A percentile compares a stretch with the other conserved stretches of the same genome.
Conservation (phyloP, 2,113 vertebrate genomes). For the Microtus pennsylvanicus region DNA sequence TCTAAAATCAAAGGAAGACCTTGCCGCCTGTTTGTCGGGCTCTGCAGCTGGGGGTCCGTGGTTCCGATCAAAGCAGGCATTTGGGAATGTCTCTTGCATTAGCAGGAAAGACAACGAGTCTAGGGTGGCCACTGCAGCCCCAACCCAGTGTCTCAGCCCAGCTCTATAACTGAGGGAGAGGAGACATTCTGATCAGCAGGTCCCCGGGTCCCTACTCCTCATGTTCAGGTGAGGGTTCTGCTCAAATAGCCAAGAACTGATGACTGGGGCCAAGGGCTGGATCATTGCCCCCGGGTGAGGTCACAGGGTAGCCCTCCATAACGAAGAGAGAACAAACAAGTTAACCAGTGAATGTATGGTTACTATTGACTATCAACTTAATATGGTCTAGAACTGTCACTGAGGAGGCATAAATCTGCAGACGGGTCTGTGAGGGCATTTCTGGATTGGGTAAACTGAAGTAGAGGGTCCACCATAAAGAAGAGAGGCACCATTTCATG, state of each 20-base stretch:
- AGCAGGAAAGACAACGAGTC: not conserved
- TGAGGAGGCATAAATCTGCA: not conserved
- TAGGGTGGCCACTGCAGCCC: too few relatives aligned
- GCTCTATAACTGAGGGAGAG: too few relatives aligned
- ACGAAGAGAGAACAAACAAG: not conserved
- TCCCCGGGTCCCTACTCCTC: accelerated
- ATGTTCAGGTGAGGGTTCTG: not conserved
- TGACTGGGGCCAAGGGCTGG: too few relatives aligned
- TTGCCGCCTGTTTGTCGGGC: accelerated
- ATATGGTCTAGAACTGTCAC: not conserved
- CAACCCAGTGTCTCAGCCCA: not conserved
- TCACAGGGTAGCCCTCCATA: accelerated
- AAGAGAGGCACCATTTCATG: too few relatives aligned
- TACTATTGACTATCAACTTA: not conserved
- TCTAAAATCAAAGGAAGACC: not conserved
- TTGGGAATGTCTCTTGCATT: accelerated
- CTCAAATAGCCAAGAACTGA: not conserved
- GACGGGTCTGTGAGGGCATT: not conserved
- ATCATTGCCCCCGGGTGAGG: not conserved
- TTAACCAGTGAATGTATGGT: not conserved
- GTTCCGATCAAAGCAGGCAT: not conserved
- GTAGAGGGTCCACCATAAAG: not conserved
- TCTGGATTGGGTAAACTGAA: not conserved
- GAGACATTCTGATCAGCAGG: not conserved
- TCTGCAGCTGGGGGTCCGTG: not conserved